Base-by-base conservation (phyloP, 53 echinoderm and acorn worm genomes). In the Holothuria leucospilota region DNA sequence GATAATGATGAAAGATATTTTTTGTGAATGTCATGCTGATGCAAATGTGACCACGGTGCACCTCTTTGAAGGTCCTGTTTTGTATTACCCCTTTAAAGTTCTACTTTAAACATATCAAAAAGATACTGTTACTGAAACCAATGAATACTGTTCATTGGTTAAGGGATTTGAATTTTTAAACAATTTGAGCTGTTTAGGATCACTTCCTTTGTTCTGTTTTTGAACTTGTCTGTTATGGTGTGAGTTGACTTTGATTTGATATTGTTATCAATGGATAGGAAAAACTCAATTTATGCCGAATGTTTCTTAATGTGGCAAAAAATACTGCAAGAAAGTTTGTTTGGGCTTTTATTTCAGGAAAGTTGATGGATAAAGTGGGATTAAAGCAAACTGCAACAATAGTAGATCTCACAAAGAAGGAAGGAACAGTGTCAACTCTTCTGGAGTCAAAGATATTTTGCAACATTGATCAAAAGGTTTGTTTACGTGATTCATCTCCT, bases 401-500 rank as follows among this genome's bases (percentile, higher is more conserved):
- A 20, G 93, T 94, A 59, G 98, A 97, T 56, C 90, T 97, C 21
- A 97, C 98, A 6, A 87, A 88, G 63, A 95, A 92, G 69, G 91
- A 97, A 46, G 93, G 93, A 13, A 97, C 95, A 10, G 98, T 91
- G 23, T 88, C 93, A 29, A 88, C 91, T 6, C 84, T 97, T 29
- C 82, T 94, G 74, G 98, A 97, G 65, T 91, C 91, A 29, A 97
- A 94, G 85, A 97, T 97, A 70, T 88, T 94, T 8, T 93, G 95
- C 41, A 78, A 86, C 14, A 52, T 97, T 2, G 86, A 93, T 8
- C 93, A 97, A 69, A 97, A 97, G 90, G 98, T 97, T 59, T 84
- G 85, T 29, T 38, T 38, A 3, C 12, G 2, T 53, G 40, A 14
- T 15, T 82, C 15, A 60, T 82, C 29, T n/a, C 23, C 16, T 62